These are phyloP conservation scores for Apocrypta bakeri DNA, from an alignment of 1,140 invertebrate genomes.

Conservation along the genomic window DNA sequence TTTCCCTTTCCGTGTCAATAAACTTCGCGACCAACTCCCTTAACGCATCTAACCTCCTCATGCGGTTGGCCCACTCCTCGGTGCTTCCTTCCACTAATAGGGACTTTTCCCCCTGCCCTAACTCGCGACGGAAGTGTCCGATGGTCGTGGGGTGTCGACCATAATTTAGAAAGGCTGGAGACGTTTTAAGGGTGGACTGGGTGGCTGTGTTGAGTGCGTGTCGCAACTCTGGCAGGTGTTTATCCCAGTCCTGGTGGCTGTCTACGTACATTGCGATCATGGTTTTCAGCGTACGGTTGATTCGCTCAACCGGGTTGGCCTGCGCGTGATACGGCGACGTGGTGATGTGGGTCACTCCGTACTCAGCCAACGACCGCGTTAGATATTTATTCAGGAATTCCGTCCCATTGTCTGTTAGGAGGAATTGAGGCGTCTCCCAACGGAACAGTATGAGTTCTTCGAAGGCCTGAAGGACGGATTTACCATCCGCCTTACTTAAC, in stretches of 20 bases:
- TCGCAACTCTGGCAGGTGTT: conserved; percentile 55
- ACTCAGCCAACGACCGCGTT: conserved; percentile 5
- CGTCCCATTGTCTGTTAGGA: conserved; percentile 29
- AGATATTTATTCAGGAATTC: conserved; percentile 45
- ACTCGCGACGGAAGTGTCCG: not conserved
- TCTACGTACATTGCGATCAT: conserved; percentile 65
- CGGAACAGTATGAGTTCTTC: conserved; percentile 10
- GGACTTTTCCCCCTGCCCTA: not conserved
- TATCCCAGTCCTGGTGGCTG: conserved; percentile 64
- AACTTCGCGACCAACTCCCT: not conserved
- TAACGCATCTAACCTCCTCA: not conserved
- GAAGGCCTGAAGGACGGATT: not conserved
- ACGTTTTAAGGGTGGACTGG: not conserved
- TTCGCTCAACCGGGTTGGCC: conserved; percentile 68
- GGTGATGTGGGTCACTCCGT: conserved; percentile 57
- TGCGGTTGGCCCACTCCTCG: not conserved
- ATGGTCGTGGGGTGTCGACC: conserved; percentile 4
- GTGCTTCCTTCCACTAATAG: not conserved
- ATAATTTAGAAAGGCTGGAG: conserved; percentile 20
- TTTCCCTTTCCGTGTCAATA: not conserved
- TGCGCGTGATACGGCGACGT: conserved; percentile 67
- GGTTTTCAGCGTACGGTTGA: conserved; percentile 69
- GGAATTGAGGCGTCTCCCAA: conserved; percentile 5
- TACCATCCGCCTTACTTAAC: not conserved
- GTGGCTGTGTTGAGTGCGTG: too few relatives aligned